Evolutionary conservation across 2,797 vertebrate species (phyloP), one percentile per base, ranked within the genome.

Genomic region (Gallinago solitaria): DNA sequence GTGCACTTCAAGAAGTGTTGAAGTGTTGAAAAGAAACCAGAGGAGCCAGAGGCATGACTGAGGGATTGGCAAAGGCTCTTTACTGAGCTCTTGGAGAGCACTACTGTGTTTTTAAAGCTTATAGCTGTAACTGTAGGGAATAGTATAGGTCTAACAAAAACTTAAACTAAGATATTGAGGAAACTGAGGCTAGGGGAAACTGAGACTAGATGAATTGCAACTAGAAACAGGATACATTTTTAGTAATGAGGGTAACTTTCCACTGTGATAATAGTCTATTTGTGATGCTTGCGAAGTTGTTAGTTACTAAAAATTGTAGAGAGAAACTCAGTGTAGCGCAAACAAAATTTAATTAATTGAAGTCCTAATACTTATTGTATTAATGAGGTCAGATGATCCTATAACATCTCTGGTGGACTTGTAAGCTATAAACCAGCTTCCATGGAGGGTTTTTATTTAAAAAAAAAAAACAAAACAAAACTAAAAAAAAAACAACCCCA

Each of bases 11-110:
- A 14, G 92, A 92, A 59, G 16, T 77, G 56, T 91, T 90, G 43
- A 93, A 85, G 60, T 93, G 69, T 92, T 89, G 68, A 87, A 84
- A 94, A 79, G 87, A 92, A 85, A 56, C 56, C 64, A 80, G 61
- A 89, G 71, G 48, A 95, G 56, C 47, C 43, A 80, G 86, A 91
- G 76, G 59, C 85, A 57, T 90, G 75, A 84, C 51, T 87, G 78
- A 82, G 85, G 57, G 43, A 70, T 82, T 90, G 75, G 78, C 71
- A 92, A 13, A 83, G 11, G 17, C 76, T 90, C 63, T 47, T 83
- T 77, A 33, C 19, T 70, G 68, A 87, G 56, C 63, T 79, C 59
- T 70, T 82, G 63, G 70, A 92, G 54, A 77, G 13, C n/a, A 15
- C 54, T 69, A 78, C 47, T 76, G 3, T 53, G 17, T 69, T 92